A percentile compares a stretch with the other conserved stretches of the same genome.
Evolutionary conservation across 64 coral and sea anemone genomes (phyloP).

Genomic region (Dendronephthya gigantea): DNA sequence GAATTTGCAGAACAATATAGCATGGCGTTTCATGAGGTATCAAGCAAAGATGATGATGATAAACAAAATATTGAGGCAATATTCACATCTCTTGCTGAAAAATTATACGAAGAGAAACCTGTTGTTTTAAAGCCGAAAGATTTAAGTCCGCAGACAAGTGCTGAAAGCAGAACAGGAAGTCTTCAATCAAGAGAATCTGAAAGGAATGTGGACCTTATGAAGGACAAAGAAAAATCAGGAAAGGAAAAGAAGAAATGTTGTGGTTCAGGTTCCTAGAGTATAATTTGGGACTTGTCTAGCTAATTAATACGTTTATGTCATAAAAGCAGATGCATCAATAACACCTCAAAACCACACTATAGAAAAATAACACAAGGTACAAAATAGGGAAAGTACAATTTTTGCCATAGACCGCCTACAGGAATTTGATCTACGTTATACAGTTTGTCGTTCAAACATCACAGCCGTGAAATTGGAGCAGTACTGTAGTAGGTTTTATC

Average conservation of each 20-base stretch:
- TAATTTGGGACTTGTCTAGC: neutral
- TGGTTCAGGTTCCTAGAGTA: neutral
- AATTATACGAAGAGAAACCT: neutral
- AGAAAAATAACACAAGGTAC: too few species aligned
- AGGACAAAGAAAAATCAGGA: neutral
- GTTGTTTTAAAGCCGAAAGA: neutral
- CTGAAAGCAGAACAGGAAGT: neutral
- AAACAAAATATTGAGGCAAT: neutral
- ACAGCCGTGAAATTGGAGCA: too few species aligned
- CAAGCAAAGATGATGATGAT: neutral
- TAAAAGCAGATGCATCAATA: neutral
- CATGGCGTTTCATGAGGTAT: neutral
- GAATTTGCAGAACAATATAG: neutral
- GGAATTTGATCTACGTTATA: too few species aligned
- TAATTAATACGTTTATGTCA: neutral
- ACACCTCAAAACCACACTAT: too few species aligned
- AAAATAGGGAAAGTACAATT: too few species aligned
- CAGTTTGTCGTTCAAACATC: too few species aligned
- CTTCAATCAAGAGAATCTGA: neutral
- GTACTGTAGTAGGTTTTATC: too few species aligned
- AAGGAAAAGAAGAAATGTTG: neutral
- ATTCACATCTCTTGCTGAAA: neutral
- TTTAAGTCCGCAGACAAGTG: too few species aligned
- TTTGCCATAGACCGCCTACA: too few species aligned
- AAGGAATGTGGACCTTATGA: neutral